Conservation (phyloP, 2,888 invertebrate genomes). For the Leucoptera coffeella region DNA sequence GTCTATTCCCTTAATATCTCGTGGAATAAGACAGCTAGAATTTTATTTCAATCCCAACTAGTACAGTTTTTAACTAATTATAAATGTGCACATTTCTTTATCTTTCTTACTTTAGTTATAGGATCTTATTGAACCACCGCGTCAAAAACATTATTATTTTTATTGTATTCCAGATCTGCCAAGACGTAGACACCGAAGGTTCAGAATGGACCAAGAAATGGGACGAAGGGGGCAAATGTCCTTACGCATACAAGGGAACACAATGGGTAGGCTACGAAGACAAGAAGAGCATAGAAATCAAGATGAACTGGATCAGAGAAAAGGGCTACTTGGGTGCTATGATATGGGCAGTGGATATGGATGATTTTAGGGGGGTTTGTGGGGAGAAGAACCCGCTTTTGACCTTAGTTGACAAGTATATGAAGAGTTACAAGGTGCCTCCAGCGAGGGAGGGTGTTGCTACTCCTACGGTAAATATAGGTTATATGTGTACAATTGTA, state of each 20-base stretch:
- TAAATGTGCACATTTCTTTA: neutral
- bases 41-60: no score
- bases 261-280: slow-evolving; percentile 92
- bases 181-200: slow-evolving; percentile 61
- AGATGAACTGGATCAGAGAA: slow-evolving; percentile 82
- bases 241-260: slow-evolving; percentile 79
- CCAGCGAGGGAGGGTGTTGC: slow-evolving; percentile 55
- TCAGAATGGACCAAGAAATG: slow-evolving; percentile 78
- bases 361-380: slow-evolving; percentile 80
- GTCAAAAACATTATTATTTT: slow-evolving; percentile 2
- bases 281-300: slow-evolving; percentile 72
- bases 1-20: no score
- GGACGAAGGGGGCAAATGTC: slow-evolving; percentile 77
- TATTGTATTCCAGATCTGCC: slow-evolving; percentile 60
- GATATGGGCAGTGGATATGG: slow-evolving; percentile 92
- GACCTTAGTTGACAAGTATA: slow-evolving; percentile 63
- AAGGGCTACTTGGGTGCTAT: slow-evolving; percentile 80
- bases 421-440: slow-evolving; percentile 66
- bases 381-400: slow-evolving; percentile 71
- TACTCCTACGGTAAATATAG: slow-evolving; percentile 68
- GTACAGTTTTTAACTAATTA: neutral
- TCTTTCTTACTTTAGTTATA: no score
- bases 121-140: no score
- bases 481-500: no score
- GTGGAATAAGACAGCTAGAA: no score